A percentile compares a stretch with the other conserved stretches of the same genome.
phyloP scores from a whole-genome alignment of 2,113 vertebrate species.

The Erpornis zantholeuca region DNA sequence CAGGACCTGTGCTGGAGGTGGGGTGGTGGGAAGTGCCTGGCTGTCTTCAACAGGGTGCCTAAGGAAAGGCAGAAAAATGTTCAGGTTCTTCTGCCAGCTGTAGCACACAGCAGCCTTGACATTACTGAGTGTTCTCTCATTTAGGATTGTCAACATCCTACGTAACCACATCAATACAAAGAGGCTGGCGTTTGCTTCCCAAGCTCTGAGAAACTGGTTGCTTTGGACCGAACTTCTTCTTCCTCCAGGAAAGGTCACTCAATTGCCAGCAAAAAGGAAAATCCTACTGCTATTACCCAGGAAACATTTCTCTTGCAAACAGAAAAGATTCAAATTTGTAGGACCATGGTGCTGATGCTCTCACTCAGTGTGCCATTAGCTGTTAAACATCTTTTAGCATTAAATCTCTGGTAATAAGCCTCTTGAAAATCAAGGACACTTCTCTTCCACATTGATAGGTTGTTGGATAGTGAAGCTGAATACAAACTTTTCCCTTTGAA shows the following conservation, averaged over 20 bases:
- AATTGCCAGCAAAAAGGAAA: neutral
- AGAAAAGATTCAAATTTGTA: neutral
- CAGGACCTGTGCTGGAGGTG: neutral
- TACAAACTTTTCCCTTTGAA: neutral
- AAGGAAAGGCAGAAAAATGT: neutral
- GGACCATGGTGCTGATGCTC: neutral
- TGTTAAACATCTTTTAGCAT: neutral
- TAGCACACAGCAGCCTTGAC: neutral
- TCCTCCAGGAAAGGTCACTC: neutral
- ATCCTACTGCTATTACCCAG: neutral
- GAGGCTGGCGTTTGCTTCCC: neutral
- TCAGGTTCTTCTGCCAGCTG: accelerated
- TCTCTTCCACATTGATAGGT: neutral
- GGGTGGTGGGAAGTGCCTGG: neutral
- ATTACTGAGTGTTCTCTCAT: neutral
- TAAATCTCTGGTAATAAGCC: neutral
- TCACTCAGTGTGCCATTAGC: neutral
- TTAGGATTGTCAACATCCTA: neutral
- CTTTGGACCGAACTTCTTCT: neutral
- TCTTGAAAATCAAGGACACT: neutral
- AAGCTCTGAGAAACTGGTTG: accelerated
- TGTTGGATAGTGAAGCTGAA: neutral
- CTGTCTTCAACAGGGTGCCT: neutral
- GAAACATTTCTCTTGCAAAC: neutral
- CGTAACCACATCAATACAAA: neutral